Percentiles rank a stretch among this genome's conserved stretches.
phyloP scores from a whole-genome alignment of 2,888 invertebrate species.

The Tupiocoris notatus region DNA sequence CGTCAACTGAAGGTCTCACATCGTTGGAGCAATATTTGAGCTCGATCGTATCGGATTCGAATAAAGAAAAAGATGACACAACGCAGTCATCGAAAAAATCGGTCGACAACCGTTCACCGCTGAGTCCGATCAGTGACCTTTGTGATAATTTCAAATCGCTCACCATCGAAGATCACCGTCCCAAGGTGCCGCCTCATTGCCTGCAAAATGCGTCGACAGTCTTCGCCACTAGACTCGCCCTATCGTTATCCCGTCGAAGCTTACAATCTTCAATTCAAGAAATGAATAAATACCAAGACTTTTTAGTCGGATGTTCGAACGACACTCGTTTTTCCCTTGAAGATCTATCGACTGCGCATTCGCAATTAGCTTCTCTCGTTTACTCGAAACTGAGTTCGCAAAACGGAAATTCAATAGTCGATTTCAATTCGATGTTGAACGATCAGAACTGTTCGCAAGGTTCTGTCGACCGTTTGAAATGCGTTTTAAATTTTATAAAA shows the following conservation, averaged over 20 bases:
- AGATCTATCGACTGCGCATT: conserved; percentile 33
- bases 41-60: conserved; percentile 53
- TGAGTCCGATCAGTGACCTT: conserved; percentile 29
- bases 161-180: conserved; percentile 17
- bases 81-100: neutral
- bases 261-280: conserved; percentile 8
- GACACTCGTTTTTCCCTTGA: conserved; percentile 21
- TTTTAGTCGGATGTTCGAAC: conserved; percentile 20
- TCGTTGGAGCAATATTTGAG: conserved; percentile 73
- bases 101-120: neutral
- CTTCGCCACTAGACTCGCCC: conserved; percentile 20
- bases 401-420: neutral
- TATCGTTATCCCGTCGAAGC: neutral
- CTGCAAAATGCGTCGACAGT: conserved; percentile 16
- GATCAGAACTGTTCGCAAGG: neutral
- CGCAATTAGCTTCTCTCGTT: conserved; percentile 11
- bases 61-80: neutral
- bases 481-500: conserved; percentile 25
- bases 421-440: neutral
- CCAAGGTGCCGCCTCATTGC: conserved; percentile 29
- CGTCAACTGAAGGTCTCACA: conserved; percentile 68
- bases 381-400: neutral
- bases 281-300: conserved; percentile 27
- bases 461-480: conserved; percentile 21
- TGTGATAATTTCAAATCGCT: conserved; percentile 29